Conservation (phyloP, 2,888 invertebrate genomes). For the Bugulina stolonifera region DNA sequence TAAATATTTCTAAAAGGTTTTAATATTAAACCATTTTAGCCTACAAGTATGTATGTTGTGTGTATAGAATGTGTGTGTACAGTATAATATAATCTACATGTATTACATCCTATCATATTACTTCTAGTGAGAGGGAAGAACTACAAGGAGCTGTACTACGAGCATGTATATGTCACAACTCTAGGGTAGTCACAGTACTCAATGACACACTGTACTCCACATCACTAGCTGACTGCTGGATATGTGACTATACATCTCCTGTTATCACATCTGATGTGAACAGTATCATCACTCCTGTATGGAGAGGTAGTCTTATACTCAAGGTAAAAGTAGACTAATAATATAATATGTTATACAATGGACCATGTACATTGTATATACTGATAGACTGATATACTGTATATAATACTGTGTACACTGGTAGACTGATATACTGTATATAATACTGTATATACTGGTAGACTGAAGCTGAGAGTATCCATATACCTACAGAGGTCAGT, state of each 20-base stretch:
- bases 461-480: no score
- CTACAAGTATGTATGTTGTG: neutral
- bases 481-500: no score
- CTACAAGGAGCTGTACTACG: neutral
- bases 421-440: no score
- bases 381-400: no score
- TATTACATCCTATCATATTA: neutral
- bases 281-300: neutral
- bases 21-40: neutral
- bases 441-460: no score
- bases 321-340: no score
- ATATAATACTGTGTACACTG: no score
- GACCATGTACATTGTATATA: no score
- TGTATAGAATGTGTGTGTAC: no score
- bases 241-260: neutral
- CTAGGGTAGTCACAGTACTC: neutral
- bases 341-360: no score
- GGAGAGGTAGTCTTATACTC: neutral
- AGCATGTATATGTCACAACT: neutral
- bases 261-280: neutral
- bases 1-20: neutral
- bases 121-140: neutral
- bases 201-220: neutral
- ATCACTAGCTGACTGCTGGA: neutral
- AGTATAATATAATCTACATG: no score